Evolutionary conservation across 2,888 invertebrate genomes (phyloP).

Genomic region (Marronus borbonicus): DNA sequence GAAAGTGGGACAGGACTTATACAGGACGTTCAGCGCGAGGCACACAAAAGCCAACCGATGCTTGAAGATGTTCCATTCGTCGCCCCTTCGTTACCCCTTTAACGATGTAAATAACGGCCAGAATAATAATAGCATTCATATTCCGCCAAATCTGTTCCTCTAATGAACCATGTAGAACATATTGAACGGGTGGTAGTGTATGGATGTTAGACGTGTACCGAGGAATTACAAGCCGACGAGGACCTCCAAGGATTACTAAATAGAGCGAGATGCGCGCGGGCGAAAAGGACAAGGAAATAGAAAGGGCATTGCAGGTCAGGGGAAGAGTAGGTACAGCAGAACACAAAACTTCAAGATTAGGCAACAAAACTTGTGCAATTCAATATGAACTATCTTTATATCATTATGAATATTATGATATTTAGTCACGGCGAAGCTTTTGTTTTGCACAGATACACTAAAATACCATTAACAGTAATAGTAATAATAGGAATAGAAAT

Average conservation of each 20-base stretch:
- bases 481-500: too few species aligned
- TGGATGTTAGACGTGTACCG: slow-evolving; percentile 45
- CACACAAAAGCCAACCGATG: slow-evolving; percentile 39
- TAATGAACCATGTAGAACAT: slow-evolving; percentile 64
- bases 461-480: too few species aligned
- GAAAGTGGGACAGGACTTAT: slow-evolving; percentile 47
- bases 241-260: slow-evolving; percentile 44
- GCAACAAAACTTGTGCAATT: too few species aligned
- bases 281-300: slow-evolving; percentile 10
- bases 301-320: not conserved
- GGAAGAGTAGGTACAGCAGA: not conserved
- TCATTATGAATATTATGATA: too few species aligned
- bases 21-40: slow-evolving; percentile 29
- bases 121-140: slow-evolving; percentile 61
- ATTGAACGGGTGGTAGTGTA: slow-evolving; percentile 51
- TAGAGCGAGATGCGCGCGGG: slow-evolving; percentile 6
- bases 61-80: slow-evolving; percentile 16
- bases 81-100: slow-evolving; percentile 47
- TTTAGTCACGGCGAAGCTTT: too few species aligned
- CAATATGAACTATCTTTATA: too few species aligned
- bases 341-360: too few species aligned
- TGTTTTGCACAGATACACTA: too few species aligned
- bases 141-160: slow-evolving; percentile 60
- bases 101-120: slow-evolving; percentile 59
- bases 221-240: slow-evolving; percentile 30